Conservation (phyloP, 2,888 invertebrate genomes). For the Malachius bipustulatus region DNA sequence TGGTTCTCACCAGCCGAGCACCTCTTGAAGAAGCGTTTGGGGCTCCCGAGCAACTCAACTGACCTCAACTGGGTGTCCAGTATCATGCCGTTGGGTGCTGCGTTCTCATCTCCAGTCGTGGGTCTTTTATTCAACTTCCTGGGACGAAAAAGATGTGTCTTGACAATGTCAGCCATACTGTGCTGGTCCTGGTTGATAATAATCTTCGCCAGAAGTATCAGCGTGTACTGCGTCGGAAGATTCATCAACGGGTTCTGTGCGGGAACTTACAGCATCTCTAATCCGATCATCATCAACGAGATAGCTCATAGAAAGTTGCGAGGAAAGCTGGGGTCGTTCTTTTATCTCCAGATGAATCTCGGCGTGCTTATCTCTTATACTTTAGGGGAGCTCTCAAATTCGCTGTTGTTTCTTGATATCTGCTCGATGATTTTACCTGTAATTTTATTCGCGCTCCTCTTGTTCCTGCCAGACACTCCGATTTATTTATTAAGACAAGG, state of each 20-base stretch:
- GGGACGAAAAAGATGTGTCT: background rate
- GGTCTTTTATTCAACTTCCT: background rate
- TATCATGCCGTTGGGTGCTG: background rate
- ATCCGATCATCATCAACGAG: background rate
- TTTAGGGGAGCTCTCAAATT: background rate
- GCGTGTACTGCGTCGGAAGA: background rate
- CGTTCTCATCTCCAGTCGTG: background rate
- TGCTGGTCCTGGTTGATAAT: background rate
- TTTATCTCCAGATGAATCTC: background rate
- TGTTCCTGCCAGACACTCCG: background rate
- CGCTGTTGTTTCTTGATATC: background rate
- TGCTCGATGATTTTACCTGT: background rate
- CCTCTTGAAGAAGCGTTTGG: no score
- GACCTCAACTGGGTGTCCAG: background rate
- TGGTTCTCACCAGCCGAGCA: background rate
- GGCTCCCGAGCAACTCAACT: no score
- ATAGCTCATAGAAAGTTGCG: background rate
- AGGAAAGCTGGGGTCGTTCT: conserved; percentile 1
- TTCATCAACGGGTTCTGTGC: background rate
- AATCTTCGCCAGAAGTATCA: background rate
- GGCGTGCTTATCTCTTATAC: background rate
- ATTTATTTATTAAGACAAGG: background rate
- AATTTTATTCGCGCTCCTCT: background rate
- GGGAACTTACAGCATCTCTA: background rate
- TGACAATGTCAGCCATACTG: background rate